These are phyloP conservation scores for Phymorhynchus buccinoides DNA, from an alignment of 1,140 invertebrate genomes.

Conservation along the genomic window DNA sequence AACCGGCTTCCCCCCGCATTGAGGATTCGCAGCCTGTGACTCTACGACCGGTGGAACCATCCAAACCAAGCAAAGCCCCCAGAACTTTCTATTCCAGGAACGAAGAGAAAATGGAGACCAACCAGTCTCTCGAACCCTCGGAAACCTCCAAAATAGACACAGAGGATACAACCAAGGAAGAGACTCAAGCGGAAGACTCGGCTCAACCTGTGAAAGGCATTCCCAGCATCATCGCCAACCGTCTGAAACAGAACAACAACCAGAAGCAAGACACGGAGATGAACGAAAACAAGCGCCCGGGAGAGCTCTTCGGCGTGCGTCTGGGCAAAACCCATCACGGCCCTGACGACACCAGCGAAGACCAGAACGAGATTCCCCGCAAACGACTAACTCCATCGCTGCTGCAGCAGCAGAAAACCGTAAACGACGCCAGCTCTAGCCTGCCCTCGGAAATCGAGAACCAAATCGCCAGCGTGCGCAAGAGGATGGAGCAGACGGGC, in stretches of 20 bases:
- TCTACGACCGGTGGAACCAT: neutral
- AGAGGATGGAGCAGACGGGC: slow-evolving; percentile 34
- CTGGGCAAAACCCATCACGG: slow-evolving; percentile 33
- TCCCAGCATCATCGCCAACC: slow-evolving; percentile 46
- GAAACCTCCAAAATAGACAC: neutral
- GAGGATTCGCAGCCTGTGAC: slow-evolving; percentile 21
- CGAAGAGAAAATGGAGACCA: neutral
- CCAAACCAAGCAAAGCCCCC: neutral
- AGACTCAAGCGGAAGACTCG: slow-evolving; percentile 14
- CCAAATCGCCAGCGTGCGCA: slow-evolving; percentile 43
- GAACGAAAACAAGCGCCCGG: neutral
- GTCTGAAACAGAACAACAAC: slow-evolving; percentile 42
- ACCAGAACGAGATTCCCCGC: slow-evolving; percentile 18
- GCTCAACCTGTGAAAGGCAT: slow-evolving; percentile 48
- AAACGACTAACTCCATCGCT: slow-evolving; percentile 25
- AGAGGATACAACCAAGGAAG: neutral
- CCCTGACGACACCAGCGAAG: neutral
- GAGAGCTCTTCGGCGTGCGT: slow-evolving; percentile 32
- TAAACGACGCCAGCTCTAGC: neutral
- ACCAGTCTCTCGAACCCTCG: neutral
- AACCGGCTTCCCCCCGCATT: slow-evolving; percentile 1
- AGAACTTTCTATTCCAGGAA: neutral
- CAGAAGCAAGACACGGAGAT: neutral
- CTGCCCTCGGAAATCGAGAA: slow-evolving; percentile 41
- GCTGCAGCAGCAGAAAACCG: neutral